Base-by-base conservation (phyloP, 2,797 vertebrate species). In the Chromobotia macracanthus region DNA sequence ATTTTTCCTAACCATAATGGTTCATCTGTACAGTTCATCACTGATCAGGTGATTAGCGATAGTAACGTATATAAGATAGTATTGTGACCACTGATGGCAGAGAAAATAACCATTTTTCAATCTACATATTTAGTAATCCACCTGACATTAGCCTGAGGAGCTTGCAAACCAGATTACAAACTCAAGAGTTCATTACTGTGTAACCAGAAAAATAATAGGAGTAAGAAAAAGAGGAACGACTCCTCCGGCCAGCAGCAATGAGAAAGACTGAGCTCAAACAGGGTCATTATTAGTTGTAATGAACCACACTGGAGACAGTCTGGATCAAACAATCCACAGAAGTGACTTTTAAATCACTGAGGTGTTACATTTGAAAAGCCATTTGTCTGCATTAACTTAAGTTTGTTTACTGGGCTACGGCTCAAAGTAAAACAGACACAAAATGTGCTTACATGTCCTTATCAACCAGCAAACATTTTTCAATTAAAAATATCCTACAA, bases 91-190 rank as follows among this genome's bases (percentile, higher is more conserved):
- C 21, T 16, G 15, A 66, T 18, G 23, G 31, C 53, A 44, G 13
- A 31, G 53, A 67, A 75, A 55, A 9, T 1, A 53, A 10, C 1
- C 11, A 28, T 56, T 56, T 56, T 67, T 44, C 84, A 87, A 80
- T 63, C 86, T 84, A 73, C 35, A 60, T 53, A 56, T 60, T 58
- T 44, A 80, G 63, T 87, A 84, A 88, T 86, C 88, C 78, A 84
- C 83, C 38, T 68, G 82, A 38, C 35, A 38, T 44, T 69, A 84
- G 84, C 6, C 67, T 87, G 56, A 70, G 86, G 85, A 88, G 76
- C 78, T 74, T 41, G 61, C 75, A 77, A 83, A 83, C 72, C 78
- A 85, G 82, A 89, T 88, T 85, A 89, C 88, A 88, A 88, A 86
- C 75, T 87, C 77, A 55, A 75, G 77, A 87, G 84, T 79, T 82